Evolutionary conservation across 2,888 invertebrate species (phyloP).

Genomic region (Synanthedon myopaeformis): DNA sequence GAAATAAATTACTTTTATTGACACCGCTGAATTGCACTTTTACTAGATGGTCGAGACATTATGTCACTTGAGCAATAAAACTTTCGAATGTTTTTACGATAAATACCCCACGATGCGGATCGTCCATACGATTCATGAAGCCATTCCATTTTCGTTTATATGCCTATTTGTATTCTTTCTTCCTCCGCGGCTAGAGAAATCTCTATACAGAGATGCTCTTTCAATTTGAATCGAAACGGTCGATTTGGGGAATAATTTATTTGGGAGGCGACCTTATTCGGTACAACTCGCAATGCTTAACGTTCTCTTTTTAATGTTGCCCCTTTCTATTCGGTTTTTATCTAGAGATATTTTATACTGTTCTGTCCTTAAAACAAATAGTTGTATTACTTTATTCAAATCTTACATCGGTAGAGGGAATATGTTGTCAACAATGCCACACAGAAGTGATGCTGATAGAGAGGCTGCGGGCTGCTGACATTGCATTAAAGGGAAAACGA

Average conservation of each 20-base stretch:
- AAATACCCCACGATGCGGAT: slow-evolving; percentile 35
- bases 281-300: slow-evolving; percentile 40
- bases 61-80: not conserved
- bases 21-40: too few species aligned
- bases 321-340: not conserved
- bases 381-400: too few species aligned
- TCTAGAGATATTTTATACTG: too few species aligned
- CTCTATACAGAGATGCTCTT: slow-evolving; percentile 60
- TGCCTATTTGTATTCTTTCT: slow-evolving; percentile 61
- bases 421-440: slow-evolving; percentile 5
- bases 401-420: not conserved
- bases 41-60: not conserved
- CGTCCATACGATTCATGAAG: slow-evolving; percentile 51
- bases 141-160: slow-evolving; percentile 60
- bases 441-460: slow-evolving; percentile 5
- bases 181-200: slow-evolving; percentile 58
- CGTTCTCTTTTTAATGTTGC: slow-evolving; percentile 12
- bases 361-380: too few species aligned
- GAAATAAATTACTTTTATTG: too few species aligned
- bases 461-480: slow-evolving; percentile 28
- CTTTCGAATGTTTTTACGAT: slow-evolving; percentile 19
- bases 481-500: slow-evolving; percentile 51
- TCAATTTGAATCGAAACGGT: slow-evolving; percentile 65
- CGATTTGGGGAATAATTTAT: slow-evolving; percentile 63
- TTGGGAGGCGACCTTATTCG: slow-evolving; percentile 49